These are phyloP conservation scores for Drosophila diplacantha DNA, from an alignment of 2,888 invertebrate species.

Conservation along the genomic window DNA sequence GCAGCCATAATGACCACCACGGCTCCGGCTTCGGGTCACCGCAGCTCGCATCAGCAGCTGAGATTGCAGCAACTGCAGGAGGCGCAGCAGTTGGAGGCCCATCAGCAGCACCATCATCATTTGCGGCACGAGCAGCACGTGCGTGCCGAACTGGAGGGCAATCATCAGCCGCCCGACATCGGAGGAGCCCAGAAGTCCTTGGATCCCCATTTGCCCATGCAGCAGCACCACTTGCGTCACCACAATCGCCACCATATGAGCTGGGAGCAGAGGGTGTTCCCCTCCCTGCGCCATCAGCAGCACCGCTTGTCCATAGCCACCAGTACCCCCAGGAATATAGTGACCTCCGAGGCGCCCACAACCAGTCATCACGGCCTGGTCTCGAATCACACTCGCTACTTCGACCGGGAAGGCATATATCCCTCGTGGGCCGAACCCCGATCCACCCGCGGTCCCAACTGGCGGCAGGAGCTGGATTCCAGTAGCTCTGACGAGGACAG, in stretches of 20 bases:
- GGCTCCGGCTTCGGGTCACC: constrained; percentile 30
- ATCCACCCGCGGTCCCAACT: constrained; percentile 67
- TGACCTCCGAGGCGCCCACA: constrained; percentile 13
- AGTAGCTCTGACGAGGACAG: constrained; percentile 49
- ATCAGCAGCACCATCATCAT: constrained; percentile 59
- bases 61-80: constrained; percentile 38
- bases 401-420: constrained; percentile 75
- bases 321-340: constrained; percentile 6
- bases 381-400: constrained; percentile 61
- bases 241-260: constrained; percentile 74
- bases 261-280: constrained; percentile 73
- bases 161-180: constrained; percentile 39
- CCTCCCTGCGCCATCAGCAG: constrained; percentile 65
- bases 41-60: constrained; percentile 33
- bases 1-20: constrained; percentile 27
- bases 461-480: constrained; percentile 50
- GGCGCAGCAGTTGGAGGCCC: constrained; percentile 26
- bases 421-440: constrained; percentile 53
- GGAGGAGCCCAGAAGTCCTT: constrained; percentile 17
- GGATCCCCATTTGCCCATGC: constrained; percentile 32
- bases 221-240: constrained; percentile 74
- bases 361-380: constrained; percentile 23
- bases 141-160: constrained; percentile 52
- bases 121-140: constrained; percentile 64
- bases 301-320: constrained; percentile 34